A percentile compares a stretch with the other conserved stretches of the same genome.
Evolutionary conservation across 1,140 invertebrate species (phyloP).

Genomic region (Eumeta japonica): DNA sequence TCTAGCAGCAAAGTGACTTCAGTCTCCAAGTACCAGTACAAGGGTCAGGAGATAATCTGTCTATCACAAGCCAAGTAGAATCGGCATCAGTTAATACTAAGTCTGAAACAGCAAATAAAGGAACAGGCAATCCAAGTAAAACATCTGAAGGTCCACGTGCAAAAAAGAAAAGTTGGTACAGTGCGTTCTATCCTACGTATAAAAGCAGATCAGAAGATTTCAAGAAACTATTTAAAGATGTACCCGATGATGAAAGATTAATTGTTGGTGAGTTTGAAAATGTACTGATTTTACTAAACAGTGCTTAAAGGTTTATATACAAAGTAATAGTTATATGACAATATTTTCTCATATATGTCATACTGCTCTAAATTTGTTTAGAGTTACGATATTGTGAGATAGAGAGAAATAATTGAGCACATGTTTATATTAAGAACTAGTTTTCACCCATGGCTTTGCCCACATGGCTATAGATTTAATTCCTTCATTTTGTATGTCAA

Average conservation of each 20-base stretch:
- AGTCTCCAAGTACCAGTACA: slow-evolving; percentile 15
- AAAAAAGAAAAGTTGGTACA: slow-evolving; percentile 85
- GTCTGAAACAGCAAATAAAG: slow-evolving; percentile 2
- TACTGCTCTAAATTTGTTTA: slow-evolving; percentile 1
- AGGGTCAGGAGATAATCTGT: slow-evolving; percentile 13
- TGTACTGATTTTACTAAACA: neutral
- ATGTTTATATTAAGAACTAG: no score
- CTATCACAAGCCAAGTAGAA: slow-evolving; percentile 13
- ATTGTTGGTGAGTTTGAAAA: slow-evolving; percentile 88
- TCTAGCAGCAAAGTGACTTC: slow-evolving; percentile 18
- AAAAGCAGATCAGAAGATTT: slow-evolving; percentile 91
- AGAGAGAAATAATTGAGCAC: no score
- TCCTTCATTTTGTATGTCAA: no score
- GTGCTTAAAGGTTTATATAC: no score
- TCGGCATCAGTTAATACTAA: slow-evolving; percentile 7
- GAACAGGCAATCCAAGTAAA: neutral
- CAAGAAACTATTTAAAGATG: slow-evolving; percentile 87
- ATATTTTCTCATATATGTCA: no score
- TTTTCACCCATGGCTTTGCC: no score
- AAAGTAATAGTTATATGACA: no score
- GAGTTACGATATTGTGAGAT: no score
- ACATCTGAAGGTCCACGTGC: slow-evolving; percentile 31
- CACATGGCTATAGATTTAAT: no score
- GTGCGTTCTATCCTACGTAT: slow-evolving; percentile 87
- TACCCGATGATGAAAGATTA: slow-evolving; percentile 86